A percentile compares a stretch with the other conserved stretches of the same genome.
phyloP scores from a whole-genome alignment of 1,140 invertebrate species.

The Teleopsis dalmanni region DNA sequence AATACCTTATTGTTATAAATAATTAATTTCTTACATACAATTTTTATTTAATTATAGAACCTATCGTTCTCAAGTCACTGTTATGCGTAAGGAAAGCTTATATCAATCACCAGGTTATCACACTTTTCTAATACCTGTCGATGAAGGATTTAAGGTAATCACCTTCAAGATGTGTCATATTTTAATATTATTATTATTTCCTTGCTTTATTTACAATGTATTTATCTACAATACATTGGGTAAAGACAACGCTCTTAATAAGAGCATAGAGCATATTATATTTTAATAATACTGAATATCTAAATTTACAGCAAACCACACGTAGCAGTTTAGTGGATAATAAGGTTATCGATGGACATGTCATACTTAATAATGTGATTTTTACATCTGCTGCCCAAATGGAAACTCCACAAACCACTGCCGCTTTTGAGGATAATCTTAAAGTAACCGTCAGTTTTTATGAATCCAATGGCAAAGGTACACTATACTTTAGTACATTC shows the following conservation, averaged over 20 bases:
- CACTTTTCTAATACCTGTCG: constrained; percentile 86
- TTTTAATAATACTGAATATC: background rate
- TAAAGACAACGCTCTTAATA: background rate
- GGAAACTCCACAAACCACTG: constrained; percentile 62
- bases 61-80: constrained; percentile 65
- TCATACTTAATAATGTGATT: constrained; percentile 78
- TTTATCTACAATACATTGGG: background rate
- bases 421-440: constrained; percentile 72
- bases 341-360: constrained; percentile 82
- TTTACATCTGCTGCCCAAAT: constrained; percentile 73
- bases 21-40: background rate
- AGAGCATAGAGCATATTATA: background rate
- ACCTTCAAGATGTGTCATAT: background rate
- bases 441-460: constrained; percentile 71
- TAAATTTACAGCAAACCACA: constrained; percentile 46
- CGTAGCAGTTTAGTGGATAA: constrained; percentile 58
- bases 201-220: background rate
- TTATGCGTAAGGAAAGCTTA: constrained; percentile 62
- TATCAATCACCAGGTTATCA: constrained; percentile 68
- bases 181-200: background rate
- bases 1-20: background rate
- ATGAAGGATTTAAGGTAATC: constrained; percentile 74
- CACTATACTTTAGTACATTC: too few species aligned
- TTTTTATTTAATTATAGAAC: constrained; percentile 47
- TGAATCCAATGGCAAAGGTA: too few species aligned